Base-by-base conservation (phyloP, 2,113 vertebrate species). In the Brachyhypopomus gauderio region DNA sequence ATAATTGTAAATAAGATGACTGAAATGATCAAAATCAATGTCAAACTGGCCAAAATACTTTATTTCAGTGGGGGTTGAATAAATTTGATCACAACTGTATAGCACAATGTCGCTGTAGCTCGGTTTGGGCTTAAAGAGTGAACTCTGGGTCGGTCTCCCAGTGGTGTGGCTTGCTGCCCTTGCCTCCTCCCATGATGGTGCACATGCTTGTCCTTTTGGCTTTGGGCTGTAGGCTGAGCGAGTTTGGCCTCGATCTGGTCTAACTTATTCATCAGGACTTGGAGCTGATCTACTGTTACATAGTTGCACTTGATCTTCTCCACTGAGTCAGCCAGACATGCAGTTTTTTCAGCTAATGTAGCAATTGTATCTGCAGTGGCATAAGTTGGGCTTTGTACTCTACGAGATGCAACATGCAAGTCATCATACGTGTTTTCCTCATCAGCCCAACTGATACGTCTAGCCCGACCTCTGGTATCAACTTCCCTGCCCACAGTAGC, bases 401-500 rank as follows among this genome's bases (percentile, higher is more conserved):
- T 48, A 41, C 38, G 25, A 62, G 74, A 77, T 0, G 30, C 38
- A 19, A 25, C 23, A 9, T 30, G 9, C 3, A 71, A 2, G 20
- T 77, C 75, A 7, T 41, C 27, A 63, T 63, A 75, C 56, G 36
- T 8, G 0, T 81, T 60, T 3, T 72, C 72, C 17, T 81, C 72
- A 58, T 78, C 67, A 3, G 41, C 20, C 67, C 75, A 77, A 5
- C 60, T 74, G 9, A 85, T 63, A n/a, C 25, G 6, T 22, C 77
- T 55, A 2, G 72, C 41, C 34, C 59, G 72, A 16, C 27, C 19
- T n/a, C 60, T 82, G 59, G 1, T 11, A 36, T 85, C 70, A 23
- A 27, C 41, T 2, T 82, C 80, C n/a, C 22, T 20, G 0, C 77
- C 80, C 70, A 85, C 3, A 12, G 77, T 83, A 8, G 66, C 79